Base-by-base conservation (phyloP, 1,140 invertebrate species). In the Bradynema listronoti region DNA sequence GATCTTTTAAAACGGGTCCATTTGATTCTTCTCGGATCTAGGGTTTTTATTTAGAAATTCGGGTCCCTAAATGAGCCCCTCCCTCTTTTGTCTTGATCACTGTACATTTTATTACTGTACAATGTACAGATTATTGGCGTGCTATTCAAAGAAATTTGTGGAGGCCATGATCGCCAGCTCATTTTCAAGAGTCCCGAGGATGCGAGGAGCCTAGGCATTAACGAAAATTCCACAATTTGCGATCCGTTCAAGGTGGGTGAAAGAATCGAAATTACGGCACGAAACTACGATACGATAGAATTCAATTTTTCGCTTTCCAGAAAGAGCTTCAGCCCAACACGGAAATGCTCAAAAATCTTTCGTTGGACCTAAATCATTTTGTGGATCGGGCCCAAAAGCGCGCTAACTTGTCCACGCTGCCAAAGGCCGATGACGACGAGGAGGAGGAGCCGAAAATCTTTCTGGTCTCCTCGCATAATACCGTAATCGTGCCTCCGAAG, bases 201-300 rank as follows among this genome's bases (percentile, higher is more conserved):
- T 16, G 74, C 74, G 1, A 71, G 53, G 16, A 30, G 56, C 11
- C 49, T 77, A 3, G 75, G 75, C n/a, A 62, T 77, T 39, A 61
- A 72, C 50, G 70, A 73, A 29, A 49, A 56, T 14, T 73, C 73
- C 9, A 57, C 60, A 0, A 77, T 77, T 43, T 77, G 74, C 52
- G 75, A 68, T 24, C 74, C 74, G 7, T 77, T 76, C 34, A 78
- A 78, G 47, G 75, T 74, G 34, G 34, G 22, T 7, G n/a, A 24
- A 49, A 49, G 11, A n/a, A 39, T 19, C 36, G 27, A 43, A 43
- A 43, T 43, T 43, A 6, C 42, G 27, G 11, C 19, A 11, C 19
- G 36, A 39, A n/a, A 4, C 4, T 4, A 0, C 9, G 4, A 16
- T 2, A 22, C 19, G 1, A 29, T 29, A 2, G 11, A 16, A 1